Conservation (phyloP, 2,797 vertebrate genomes). For the Cichlasoma orientale region DNA sequence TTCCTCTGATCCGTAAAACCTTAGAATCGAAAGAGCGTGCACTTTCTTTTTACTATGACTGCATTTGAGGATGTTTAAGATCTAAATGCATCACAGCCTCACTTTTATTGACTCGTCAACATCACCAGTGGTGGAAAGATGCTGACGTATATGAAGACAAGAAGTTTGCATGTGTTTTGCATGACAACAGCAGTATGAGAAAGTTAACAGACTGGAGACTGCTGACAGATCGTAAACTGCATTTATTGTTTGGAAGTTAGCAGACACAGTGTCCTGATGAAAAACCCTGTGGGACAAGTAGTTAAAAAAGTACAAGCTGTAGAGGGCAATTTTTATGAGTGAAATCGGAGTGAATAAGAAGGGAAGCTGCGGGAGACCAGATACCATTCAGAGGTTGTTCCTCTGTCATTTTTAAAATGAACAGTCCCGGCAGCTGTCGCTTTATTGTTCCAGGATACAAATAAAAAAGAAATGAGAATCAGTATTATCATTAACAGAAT, state of each 20-base stretch:
- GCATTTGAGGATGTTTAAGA: not conserved
- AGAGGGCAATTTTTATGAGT: constrained; percentile 57
- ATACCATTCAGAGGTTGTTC: constrained; percentile 64
- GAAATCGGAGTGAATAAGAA: constrained; percentile 58
- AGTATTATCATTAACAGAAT: constrained; percentile 60
- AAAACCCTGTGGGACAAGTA: constrained; percentile 53
- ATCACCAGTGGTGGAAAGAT: constrained; percentile 47
- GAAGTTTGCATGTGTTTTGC: constrained; percentile 55
- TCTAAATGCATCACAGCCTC: constrained; percentile 20
- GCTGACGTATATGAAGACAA: constrained; percentile 48
- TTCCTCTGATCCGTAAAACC: not conserved
- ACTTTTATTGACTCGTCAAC: constrained; percentile 31
- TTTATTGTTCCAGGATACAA: constrained; percentile 64
- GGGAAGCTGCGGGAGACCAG: constrained; percentile 58
- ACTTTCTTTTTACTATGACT: not conserved
- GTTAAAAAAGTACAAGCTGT: constrained; percentile 34
- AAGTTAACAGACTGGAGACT: constrained; percentile 51
- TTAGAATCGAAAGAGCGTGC: not conserved
- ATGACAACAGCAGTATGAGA: constrained; percentile 49
- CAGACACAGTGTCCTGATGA: constrained; percentile 47
- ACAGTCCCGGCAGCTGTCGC: constrained; percentile 59
- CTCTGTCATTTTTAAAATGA: constrained; percentile 49
- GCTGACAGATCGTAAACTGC: constrained; percentile 68
- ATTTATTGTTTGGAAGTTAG: constrained; percentile 66
- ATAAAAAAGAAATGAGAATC: constrained; percentile 63